Evolutionary conservation across 53 echinoderm and acorn worm species (phyloP).

Genomic region (Echinarachnius parma): DNA sequence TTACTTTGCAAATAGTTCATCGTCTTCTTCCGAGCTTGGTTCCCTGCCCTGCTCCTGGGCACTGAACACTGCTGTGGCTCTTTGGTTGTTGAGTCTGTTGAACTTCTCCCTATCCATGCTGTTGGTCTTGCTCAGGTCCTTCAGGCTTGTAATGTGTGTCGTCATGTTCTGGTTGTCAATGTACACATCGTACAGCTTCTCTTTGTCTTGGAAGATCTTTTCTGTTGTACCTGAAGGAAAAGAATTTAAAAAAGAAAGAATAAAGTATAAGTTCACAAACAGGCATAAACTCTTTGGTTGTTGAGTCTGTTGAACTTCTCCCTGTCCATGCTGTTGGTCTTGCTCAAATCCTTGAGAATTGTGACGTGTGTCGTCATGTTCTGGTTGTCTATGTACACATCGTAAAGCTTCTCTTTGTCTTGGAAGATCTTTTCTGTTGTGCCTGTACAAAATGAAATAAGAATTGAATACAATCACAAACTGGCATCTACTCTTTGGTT

Average conservation of each 20-base stretch:
- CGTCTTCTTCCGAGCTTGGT: conserved; percentile 58
- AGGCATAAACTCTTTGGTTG: conserved; percentile 81
- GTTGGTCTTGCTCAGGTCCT: conserved; percentile 70
- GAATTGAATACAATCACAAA: no score
- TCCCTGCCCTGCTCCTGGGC: conserved; percentile 60
- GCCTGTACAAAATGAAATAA: conserved; percentile 47
- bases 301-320: conserved; percentile 86
- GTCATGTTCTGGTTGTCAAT: conserved; percentile 94
- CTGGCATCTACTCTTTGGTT: no score
- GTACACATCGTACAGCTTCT: conserved; percentile 84
- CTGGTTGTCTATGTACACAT: conserved; percentile 95
- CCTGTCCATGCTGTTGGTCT: conserved; percentile 68
- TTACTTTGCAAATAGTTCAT: conserved; percentile 91
- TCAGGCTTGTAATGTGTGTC: conserved; percentile 57
- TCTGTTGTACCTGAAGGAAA: conserved; percentile 80
- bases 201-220: conserved; percentile 93
- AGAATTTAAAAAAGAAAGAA: neutral
- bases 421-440: conserved; percentile 97
- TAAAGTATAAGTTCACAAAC: no score
- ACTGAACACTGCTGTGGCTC: conserved; percentile 61
- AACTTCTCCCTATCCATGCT: conserved; percentile 83
- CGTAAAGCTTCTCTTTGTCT: conserved; percentile 85
- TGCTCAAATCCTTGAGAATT: conserved; percentile 68
- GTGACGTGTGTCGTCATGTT: conserved; percentile 63
- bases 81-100: conserved; percentile 76